These are phyloP conservation scores for Bicyclus anynana DNA, from an alignment of 1,140 invertebrate genomes.

Conservation along the genomic window DNA sequence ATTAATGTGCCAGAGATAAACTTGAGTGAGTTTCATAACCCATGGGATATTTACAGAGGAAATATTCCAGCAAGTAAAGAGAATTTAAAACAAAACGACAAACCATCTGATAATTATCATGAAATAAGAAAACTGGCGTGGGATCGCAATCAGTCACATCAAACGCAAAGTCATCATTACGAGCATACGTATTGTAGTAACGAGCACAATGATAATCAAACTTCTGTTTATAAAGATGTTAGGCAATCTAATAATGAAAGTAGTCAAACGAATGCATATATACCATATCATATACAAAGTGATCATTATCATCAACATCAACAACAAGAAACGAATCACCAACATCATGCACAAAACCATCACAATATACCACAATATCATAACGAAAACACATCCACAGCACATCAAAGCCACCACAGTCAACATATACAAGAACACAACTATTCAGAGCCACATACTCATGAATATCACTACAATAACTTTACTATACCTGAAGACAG, in stretches of 20 bases:
- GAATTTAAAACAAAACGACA: slow-evolving; percentile 18
- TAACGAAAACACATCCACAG: slow-evolving; percentile 1
- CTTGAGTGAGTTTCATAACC: slow-evolving; percentile 78
- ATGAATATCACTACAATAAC: slow-evolving; percentile 9
- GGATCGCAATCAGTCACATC: slow-evolving; percentile 29
- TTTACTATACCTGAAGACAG: slow-evolving; percentile 9
- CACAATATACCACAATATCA: slow-evolving; percentile 2
- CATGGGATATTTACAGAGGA: slow-evolving; percentile 77
- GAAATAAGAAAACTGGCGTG: slow-evolving; percentile 54
- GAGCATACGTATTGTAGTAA: neutral
- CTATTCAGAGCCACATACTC: slow-evolving; percentile 4
- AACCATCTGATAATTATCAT: slow-evolving; percentile 36
- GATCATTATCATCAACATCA: slow-evolving; percentile 6
- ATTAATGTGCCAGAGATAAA: slow-evolving; percentile 34
- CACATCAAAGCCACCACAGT: neutral
- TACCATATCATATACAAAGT: neutral
- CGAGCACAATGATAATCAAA: neutral
- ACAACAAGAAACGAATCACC: slow-evolving; percentile 8
- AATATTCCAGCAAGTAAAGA: slow-evolving; percentile 42
- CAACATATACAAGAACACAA: slow-evolving; percentile 9
- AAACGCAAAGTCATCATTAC: neutral
- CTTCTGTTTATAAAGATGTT: slow-evolving; percentile 5
- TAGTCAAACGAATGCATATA: neutral
- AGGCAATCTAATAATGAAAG: slow-evolving; percentile 11
- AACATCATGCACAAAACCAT: slow-evolving; percentile 8